Base-by-base conservation (phyloP, 2,888 invertebrate species). In the Neoaliturus tenellus region DNA sequence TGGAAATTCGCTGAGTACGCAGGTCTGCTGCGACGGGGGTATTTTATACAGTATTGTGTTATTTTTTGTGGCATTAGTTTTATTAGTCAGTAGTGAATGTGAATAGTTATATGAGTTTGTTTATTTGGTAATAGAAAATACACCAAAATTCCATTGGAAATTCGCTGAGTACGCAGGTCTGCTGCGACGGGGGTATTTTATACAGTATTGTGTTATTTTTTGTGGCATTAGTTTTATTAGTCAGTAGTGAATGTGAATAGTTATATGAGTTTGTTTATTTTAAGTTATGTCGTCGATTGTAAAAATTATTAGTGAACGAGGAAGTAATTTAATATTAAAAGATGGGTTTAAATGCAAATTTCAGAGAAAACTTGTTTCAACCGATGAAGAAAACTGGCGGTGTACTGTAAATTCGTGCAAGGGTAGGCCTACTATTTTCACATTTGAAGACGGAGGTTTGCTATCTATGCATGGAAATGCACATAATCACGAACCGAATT, bases 251-350 rank as follows among this genome's bases (percentile, higher is more conserved):
- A 58, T 58, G 58, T 28, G 23, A 28, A 28, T 58, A 58, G 58
- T 58, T 58, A 58, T 58, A 58, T 28, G 58, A 58, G 58, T 58
- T 44, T 44, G 44, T 44, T 58, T 23, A 58, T 58, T 58, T 58
- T 58, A 58, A 58, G 28, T 28, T 28, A 58, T 58, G 58, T 58
- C 58, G 58, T 58, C 58, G 58, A 58, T 58, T 58, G 58, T 28
- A 58, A 58, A 58, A 58, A 58, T 10, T 58, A 58, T 28, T 28
- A 58, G 58, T 58, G 58, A 58, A 58, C 58, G 58, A 58, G 58
- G 58, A 58, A 58, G 58, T 28, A 58, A 58, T 58, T 58, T 58
- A 58, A 58, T 58, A 58, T 58, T 58, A 58, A 58, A 58, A 58
- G 58, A 23, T 28, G 58, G 58, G 58, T 58, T 58, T 58, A 58